A percentile compares a stretch with the other conserved stretches of the same genome.
Evolutionary conservation across 2,888 invertebrate genomes (phyloP).

Genomic region (Caenorhabditis afra): DNA sequence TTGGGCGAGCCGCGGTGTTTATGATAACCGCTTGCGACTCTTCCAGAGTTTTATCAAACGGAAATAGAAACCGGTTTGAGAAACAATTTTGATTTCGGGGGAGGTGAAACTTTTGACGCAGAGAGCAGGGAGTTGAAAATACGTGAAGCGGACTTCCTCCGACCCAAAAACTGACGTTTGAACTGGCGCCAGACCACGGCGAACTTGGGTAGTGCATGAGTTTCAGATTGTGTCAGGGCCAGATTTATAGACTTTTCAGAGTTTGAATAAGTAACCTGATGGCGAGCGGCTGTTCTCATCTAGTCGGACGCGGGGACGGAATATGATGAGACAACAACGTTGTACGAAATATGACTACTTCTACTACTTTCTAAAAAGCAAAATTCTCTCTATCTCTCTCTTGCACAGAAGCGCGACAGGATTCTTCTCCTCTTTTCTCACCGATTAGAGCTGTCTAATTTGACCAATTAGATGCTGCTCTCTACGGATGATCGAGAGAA

Average conservation of each 20-base stretch:
- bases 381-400: conserved; percentile 1
- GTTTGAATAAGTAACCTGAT: conserved; percentile 12
- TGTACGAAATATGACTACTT: conserved; percentile 47
- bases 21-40: conserved; percentile 24
- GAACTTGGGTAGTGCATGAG: not conserved
- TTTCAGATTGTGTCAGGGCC: not conserved
- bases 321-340: conserved; percentile 8
- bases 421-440: conserved; percentile 17
- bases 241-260: not conserved
- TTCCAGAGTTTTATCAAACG: conserved; percentile 1
- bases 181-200: not conserved
- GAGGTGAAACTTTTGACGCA: not conserved
- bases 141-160: conserved; percentile 23
- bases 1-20: not conserved
- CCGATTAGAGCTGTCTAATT: conserved; percentile 56
- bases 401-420: conserved; percentile 28
- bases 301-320: conserved; percentile 4
- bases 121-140: not conserved
- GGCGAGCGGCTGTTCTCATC: conserved; percentile 14
- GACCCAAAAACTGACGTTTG: conserved; percentile 14
- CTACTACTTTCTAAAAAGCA: conserved; percentile 37
- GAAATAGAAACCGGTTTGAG: conserved; percentile 10
- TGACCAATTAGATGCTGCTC: conserved; percentile 51
- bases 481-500: conserved; percentile 29
- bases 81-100: not conserved